phyloP scores from a whole-genome alignment of 2,888 invertebrate species.

The Agrochola lychnidis region DNA sequence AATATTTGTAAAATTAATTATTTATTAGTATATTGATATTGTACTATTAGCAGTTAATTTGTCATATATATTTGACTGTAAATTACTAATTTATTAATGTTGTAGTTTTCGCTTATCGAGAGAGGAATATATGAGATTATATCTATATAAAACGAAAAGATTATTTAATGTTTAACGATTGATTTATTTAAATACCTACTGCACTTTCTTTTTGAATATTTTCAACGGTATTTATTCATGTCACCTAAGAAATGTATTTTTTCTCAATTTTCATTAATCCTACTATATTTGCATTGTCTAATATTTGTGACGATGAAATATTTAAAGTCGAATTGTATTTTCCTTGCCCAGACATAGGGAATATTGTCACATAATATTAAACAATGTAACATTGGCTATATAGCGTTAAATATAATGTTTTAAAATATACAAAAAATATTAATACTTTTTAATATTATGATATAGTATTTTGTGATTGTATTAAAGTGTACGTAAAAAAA shows the following conservation, averaged over 20 bases:
- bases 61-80: conserved; percentile 50
- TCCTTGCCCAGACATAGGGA: conserved; percentile 10
- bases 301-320: conserved; percentile 36
- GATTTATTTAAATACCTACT: conserved; percentile 36
- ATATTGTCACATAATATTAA: conserved; percentile 37
- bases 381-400: conserved; percentile 37
- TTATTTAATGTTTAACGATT: conserved; percentile 29
- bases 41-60: conserved; percentile 57
- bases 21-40: conserved; percentile 54
- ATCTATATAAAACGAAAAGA: conserved; percentile 27
- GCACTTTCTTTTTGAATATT: conserved; percentile 45
- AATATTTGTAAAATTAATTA: conserved; percentile 58
- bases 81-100: conserved; percentile 53
- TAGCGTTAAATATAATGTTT: conserved; percentile 58
- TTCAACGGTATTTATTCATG: conserved; percentile 30
- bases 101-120: conserved; percentile 61
- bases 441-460: conserved; percentile 62
- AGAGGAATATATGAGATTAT: conserved; percentile 52
- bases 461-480: conserved; percentile 76
- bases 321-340: background rate
- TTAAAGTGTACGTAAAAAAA: conserved; percentile 67
- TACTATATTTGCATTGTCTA: conserved; percentile 36
- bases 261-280: conserved; percentile 46
- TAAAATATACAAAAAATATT: conserved; percentile 60
- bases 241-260: conserved; percentile 51